Base-by-base conservation (phyloP, 2,797 vertebrate genomes). In the Sebastes oblongus region DNA sequence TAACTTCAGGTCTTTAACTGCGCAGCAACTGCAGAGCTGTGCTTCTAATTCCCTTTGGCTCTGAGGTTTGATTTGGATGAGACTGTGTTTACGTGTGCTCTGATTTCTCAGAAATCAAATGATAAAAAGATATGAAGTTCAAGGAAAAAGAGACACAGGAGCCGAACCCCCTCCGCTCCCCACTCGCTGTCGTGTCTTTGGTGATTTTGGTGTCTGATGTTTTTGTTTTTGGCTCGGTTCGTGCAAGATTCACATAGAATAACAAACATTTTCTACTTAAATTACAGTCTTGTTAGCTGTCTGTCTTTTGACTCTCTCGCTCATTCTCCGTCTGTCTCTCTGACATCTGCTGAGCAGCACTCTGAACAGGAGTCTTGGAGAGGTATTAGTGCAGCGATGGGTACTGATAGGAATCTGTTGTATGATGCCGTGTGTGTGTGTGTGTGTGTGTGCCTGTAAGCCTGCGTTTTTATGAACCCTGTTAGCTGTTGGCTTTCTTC, bases 401-500 rank as follows among this genome's bases (percentile, higher is more conserved):
- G 74, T 80, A 87, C 84, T 87, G 91, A 91, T 91, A 59, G 66
- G 67, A 88, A 78, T 92, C 86, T 90, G 75, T 75, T 89, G 84
- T 79, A 70, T 80, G 60, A 46, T 46, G 42, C 6, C 6, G 39
- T 42, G 65, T 85, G 68, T 72, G 66, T 80, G 80, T 76, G 72
- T 46, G 68, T 50, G 29, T 8, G 46, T 60, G 75, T 58, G 72
- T 42, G 81, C 25, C 54, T 75, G 52, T 89, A 62, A 66, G 87
- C 86, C 92, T 84, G 27, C 82, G 86, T 84, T 88, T 93, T 95
- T 95, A 94, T 96, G 95, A 94, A 94, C 94, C 94, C 95, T 95
- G 94, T 96, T 96, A 95, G 92, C 93, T 95, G 92, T 96, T 96
- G 90, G 89, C 91, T 84, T 84, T 80, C 73, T 77, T 81, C 77